Evolutionary conservation across 2,888 invertebrate species (phyloP).

Genomic region (Drosophila formosana): DNA sequence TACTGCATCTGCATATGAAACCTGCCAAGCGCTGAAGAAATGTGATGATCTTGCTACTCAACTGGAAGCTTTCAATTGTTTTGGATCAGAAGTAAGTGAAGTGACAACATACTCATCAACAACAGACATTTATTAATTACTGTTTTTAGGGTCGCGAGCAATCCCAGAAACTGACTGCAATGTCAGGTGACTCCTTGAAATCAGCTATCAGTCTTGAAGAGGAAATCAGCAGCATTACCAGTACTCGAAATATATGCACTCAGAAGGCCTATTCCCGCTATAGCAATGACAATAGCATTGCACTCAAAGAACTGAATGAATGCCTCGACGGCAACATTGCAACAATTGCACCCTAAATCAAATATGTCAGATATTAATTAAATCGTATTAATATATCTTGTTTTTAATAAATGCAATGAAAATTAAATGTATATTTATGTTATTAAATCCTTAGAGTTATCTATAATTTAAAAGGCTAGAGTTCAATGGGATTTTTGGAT

Average conservation of each 20-base stretch:
- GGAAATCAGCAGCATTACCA: background rate
- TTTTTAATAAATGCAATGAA: background rate
- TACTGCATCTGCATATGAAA: background rate
- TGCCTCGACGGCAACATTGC: conserved; percentile 27
- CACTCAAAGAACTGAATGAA: conserved; percentile 6
- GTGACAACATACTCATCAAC: background rate
- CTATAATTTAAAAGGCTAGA: too few species aligned
- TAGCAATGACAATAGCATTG: background rate
- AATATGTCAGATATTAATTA: background rate
- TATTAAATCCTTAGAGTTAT: too few species aligned
- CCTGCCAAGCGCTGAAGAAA: conserved; percentile 21
- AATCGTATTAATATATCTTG: background rate
- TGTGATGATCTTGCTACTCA: conserved; percentile 9
- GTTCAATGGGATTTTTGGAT: too few species aligned
- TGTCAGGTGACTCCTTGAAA: conserved; percentile 15
- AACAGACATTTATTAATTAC: background rate
- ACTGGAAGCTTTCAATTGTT: conserved; percentile 36
- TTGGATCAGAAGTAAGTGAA: conserved; percentile 33
- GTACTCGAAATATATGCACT: conserved; percentile 18
- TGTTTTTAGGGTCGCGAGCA: conserved; percentile 21
- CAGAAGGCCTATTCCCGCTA: background rate
- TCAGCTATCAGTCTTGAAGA: conserved; percentile 1
- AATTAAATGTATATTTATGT: too few species aligned
- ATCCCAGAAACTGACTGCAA: conserved; percentile 4
- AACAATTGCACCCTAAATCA: background rate